Percentiles rank a stretch among this genome's conserved stretches.
These are phyloP conservation scores for Drosophila fulvimacula DNA, from an alignment of 2,888 invertebrate genomes.

Conservation along the genomic window DNA sequence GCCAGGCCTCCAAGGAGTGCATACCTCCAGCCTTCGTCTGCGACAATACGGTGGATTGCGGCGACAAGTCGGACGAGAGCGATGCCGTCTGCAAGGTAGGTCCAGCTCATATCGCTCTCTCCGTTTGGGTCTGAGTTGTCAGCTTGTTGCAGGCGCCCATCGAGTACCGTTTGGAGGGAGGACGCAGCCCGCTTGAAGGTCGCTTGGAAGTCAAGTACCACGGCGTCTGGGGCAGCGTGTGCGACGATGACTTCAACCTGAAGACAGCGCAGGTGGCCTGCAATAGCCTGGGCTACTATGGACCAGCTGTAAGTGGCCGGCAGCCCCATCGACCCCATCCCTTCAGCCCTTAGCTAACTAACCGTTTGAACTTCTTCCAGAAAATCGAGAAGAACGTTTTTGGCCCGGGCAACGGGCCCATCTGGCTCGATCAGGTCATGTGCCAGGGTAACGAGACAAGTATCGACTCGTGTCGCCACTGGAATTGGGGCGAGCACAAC, in stretches of 20 bases:
- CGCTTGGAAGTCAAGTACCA: slow-evolving; percentile 89
- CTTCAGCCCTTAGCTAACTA: not conserved
- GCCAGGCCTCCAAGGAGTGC: slow-evolving; percentile 87
- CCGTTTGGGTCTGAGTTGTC: not conserved
- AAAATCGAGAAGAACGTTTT: slow-evolving; percentile 81
- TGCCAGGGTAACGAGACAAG: slow-evolving; percentile 89
- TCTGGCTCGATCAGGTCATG: slow-evolving; percentile 90
- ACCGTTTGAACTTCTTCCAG: slow-evolving; percentile 48
- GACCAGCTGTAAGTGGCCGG: slow-evolving; percentile 82
- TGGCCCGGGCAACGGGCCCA: slow-evolving; percentile 87
- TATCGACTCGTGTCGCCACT: slow-evolving; percentile 88
- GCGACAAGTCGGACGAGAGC: slow-evolving; percentile 88
- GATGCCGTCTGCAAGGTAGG: slow-evolving; percentile 87
- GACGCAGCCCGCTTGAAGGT: slow-evolving; percentile 87
- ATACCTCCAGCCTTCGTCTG: slow-evolving; percentile 88
- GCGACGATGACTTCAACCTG: slow-evolving; percentile 90
- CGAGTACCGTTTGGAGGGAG: slow-evolving; percentile 87
- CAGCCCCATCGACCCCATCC: too few relatives aligned
- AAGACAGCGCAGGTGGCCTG: slow-evolving; percentile 89
- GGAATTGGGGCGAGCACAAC: slow-evolving; percentile 89
- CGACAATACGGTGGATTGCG: slow-evolving; percentile 88
- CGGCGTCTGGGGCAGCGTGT: slow-evolving; percentile 91
- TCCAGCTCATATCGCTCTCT: not conserved
- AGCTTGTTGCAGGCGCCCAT: slow-evolving; percentile 81
- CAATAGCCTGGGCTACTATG: slow-evolving; percentile 86